Evolutionary conservation across 23 tunicate genomes (phyloP).

Genomic region (Ciona savignyi): DNA sequence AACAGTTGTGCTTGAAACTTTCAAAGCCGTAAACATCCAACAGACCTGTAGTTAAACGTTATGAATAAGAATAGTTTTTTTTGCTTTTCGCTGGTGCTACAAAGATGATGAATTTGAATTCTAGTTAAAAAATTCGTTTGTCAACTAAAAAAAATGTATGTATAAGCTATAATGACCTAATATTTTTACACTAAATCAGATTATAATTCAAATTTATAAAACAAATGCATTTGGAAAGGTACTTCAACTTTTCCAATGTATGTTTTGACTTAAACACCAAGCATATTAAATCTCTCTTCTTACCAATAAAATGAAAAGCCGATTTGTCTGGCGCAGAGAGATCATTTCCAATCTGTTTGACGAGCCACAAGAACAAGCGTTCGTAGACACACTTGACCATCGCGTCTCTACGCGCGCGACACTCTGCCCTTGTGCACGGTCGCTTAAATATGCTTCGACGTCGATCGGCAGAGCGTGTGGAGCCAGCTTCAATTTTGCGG

Average conservation of each 20-base stretch:
- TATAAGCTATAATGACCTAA: no score
- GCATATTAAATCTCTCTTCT: no score
- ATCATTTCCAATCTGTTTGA: slow-evolving; percentile 49
- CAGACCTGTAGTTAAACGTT: slow-evolving; percentile 31
- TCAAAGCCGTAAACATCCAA: slow-evolving; percentile 92
- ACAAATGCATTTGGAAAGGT: no score
- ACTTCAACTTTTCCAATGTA: no score
- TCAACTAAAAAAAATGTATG: no score
- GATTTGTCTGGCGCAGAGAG: slow-evolving; percentile 23
- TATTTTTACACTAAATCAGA: no score
- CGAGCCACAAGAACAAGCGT: slow-evolving; percentile 62
- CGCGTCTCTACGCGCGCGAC: slow-evolving; percentile 54
- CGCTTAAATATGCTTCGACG: slow-evolving; percentile 61
- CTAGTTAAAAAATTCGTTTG: no score
- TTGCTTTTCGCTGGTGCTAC: no score
- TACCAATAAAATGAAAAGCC: slow-evolving; percentile 59
- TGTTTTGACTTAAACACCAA: no score
- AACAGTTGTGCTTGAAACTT: slow-evolving; percentile 65
- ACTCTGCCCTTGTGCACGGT: slow-evolving; percentile 65
- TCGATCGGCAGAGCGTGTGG: slow-evolving; percentile 5
- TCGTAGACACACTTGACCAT: slow-evolving; percentile 63
- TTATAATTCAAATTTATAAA: no score
- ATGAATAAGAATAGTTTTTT: background rate
- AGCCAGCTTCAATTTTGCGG: slow-evolving; percentile 60
- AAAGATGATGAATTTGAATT: no score